These are phyloP conservation scores for Erythrolamprus reginae DNA, from an alignment of 2,113 vertebrate species.

Conservation along the genomic window DNA sequence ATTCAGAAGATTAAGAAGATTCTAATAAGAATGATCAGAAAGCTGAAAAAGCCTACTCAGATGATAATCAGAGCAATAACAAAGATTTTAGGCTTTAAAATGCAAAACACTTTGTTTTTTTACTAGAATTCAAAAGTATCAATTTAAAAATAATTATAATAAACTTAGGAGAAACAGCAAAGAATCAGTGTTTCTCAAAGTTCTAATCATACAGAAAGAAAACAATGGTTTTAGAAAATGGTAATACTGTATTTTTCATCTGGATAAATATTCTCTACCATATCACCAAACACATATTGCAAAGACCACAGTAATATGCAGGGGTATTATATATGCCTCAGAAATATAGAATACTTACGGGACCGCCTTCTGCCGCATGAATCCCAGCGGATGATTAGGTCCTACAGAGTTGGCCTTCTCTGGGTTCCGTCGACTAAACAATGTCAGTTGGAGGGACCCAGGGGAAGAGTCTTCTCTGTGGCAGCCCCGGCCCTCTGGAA, in stretches of 20 bases:
- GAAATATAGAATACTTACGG: too few species aligned
- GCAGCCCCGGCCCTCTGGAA: too few species aligned
- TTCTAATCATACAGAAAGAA: slow-evolving; percentile 5
- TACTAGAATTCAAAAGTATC: background rate
- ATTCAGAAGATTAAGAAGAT: background rate
- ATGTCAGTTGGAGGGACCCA: too few species aligned
- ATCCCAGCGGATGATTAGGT: too few species aligned
- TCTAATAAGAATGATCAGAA: background rate
- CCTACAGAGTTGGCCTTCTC: too few species aligned
- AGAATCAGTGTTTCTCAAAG: background rate
- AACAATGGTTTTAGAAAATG: background rate
- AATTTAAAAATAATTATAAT: background rate
- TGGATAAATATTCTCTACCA: background rate
- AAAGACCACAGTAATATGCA: background rate
- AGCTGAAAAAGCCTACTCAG: background rate
- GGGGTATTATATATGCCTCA: background rate
- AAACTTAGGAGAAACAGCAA: background rate
- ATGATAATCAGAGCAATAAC: background rate
- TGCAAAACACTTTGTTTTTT: background rate
- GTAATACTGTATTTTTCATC: background rate
- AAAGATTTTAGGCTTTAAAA: background rate
- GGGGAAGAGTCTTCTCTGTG: too few species aligned
- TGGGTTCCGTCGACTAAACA: too few species aligned
- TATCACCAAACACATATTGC: background rate
- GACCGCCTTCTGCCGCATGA: too few species aligned